Evolutionary conservation across 2,888 invertebrate genomes (phyloP).

Genomic region (Ferdinandea cuprea): DNA sequence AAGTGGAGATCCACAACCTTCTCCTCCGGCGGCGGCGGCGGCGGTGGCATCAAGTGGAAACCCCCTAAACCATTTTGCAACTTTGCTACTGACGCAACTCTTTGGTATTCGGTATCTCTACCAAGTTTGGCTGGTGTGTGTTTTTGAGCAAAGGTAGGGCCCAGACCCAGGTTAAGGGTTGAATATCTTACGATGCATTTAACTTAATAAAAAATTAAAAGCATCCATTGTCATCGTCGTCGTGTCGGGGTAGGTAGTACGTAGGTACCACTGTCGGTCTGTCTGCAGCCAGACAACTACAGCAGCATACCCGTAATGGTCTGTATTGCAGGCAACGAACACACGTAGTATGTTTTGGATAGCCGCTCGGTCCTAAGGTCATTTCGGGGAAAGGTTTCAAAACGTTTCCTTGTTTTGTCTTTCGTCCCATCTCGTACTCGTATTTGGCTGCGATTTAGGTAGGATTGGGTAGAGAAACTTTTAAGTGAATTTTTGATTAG

Average conservation of each 20-base stretch:
- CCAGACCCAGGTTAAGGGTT: constrained; percentile 60
- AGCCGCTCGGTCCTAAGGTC: constrained; percentile 64
- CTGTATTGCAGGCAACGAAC: constrained; percentile 24
- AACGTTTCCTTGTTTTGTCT: constrained; percentile 45
- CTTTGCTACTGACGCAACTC: constrained; percentile 54
- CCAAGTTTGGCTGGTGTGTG: constrained; percentile 42
- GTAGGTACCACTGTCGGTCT: constrained; percentile 13
- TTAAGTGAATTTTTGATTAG: constrained; percentile 74
- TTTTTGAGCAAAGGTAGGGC: constrained; percentile 15
- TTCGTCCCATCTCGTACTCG: not conserved
- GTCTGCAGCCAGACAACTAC: constrained; percentile 39
- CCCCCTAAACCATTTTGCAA: constrained; percentile 60
- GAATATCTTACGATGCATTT: constrained; percentile 74
- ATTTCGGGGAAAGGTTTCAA: constrained; percentile 62
- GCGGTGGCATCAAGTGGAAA: constrained; percentile 27
- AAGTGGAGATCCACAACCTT: constrained; percentile 27
- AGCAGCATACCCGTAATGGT: constrained; percentile 30
- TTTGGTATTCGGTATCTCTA: constrained; percentile 11
- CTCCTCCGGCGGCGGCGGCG: not conserved
- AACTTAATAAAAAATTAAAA: constrained; percentile 74
- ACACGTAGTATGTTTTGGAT: constrained; percentile 43
- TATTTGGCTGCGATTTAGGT: not conserved
- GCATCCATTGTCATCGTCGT: constrained; percentile 71
- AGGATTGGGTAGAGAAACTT: constrained; percentile 48
- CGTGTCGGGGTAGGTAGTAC: constrained; percentile 4